phyloP scores from a whole-genome alignment of 92 coral and sea anemone species.

The Phymanthus crucifer region DNA sequence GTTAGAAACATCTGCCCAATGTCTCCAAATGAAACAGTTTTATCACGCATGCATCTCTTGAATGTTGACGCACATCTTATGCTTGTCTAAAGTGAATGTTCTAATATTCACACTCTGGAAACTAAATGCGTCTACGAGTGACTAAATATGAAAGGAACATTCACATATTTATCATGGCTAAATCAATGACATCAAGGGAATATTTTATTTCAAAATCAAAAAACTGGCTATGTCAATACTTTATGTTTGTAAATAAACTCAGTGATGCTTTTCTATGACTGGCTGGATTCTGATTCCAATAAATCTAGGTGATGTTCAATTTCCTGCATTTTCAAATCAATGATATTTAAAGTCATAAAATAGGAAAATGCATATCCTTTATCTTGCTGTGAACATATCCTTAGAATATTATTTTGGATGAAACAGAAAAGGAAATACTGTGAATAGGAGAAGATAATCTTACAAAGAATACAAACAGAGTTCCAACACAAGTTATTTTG shows the following conservation, averaged over 20 bases:
- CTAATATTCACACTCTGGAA: background rate
- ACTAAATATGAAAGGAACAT: background rate
- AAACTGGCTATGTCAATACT: background rate
- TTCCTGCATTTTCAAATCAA: background rate
- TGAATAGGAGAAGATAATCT: background rate
- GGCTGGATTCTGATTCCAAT: background rate
- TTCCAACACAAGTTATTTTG: background rate
- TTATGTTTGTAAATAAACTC: background rate
- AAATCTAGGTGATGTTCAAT: background rate
- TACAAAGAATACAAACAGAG: background rate
- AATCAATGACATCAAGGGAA: background rate
- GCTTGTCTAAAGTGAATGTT: background rate
- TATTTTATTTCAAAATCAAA: background rate
- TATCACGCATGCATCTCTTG: background rate
- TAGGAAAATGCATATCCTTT: background rate
- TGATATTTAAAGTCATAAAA: background rate
- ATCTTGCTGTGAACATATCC: background rate
- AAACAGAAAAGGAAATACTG: too few relatives aligned
- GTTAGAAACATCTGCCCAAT: background rate
- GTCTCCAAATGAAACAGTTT: background rate
- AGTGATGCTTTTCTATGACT: background rate
- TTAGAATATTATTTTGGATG: too few relatives aligned
- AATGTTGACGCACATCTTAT: background rate
- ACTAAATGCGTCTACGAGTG: background rate
- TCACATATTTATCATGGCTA: background rate